Conservation (phyloP, 1,140 invertebrate genomes). For the Pinna nobilis region DNA sequence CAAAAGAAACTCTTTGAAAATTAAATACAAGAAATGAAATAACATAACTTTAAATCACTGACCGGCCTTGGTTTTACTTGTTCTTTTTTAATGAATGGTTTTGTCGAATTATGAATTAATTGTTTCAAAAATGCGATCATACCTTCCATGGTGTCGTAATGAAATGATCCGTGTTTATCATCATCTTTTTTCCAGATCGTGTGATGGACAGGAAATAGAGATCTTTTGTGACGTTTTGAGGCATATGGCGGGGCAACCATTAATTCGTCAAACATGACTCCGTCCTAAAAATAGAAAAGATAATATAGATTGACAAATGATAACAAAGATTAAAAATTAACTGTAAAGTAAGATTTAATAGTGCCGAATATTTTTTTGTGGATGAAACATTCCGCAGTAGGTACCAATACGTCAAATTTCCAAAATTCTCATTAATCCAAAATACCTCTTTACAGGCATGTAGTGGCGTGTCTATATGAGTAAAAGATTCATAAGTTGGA, state of each 20-base stretch:
- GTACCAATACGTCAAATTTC: too few relatives aligned
- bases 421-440: too few relatives aligned
- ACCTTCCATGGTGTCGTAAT: slow-evolving; percentile 39
- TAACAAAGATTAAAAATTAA: background rate
- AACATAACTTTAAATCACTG: too few relatives aligned
- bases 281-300: slow-evolving; percentile 47
- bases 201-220: slow-evolving; percentile 39
- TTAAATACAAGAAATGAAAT: too few relatives aligned
- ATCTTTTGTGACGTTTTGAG: slow-evolving; percentile 50
- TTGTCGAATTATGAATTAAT: background rate
- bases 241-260: slow-evolving; percentile 56
- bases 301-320: background rate
- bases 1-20: too few relatives aligned
- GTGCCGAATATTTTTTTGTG: background rate
- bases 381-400: too few relatives aligned
- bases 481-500: too few relatives aligned
- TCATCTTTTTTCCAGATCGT: slow-evolving; percentile 52
- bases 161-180: slow-evolving; percentile 17
- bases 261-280: slow-evolving; percentile 56
- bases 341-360: background rate
- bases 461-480: too few relatives aligned
- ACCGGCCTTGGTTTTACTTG: background rate
- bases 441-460: too few relatives aligned
- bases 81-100: background rate
- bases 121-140: background rate